Evolutionary conservation across 2,888 invertebrate genomes (phyloP).

Genomic region (Endomychus coccineus): DNA sequence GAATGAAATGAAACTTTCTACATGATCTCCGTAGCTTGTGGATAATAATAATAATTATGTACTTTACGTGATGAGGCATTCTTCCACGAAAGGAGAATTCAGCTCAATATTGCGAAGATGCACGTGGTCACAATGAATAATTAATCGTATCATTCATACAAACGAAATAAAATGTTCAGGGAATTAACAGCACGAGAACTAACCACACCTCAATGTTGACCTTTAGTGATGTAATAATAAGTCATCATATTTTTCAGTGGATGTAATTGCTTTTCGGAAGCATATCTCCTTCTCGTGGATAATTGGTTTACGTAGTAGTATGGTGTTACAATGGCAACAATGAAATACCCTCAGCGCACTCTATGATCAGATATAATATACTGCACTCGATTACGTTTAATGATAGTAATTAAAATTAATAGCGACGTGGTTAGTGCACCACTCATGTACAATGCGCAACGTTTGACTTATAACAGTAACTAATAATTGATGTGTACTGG

Average conservation of each 20-base stretch:
- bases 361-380: conserved; percentile 23
- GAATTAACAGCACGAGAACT: conserved; percentile 4
- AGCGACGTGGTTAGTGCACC: conserved; percentile 17
- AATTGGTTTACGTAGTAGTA: conserved; percentile 7
- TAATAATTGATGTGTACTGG: no score
- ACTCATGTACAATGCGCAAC: no score
- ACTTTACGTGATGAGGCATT: no score
- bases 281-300: conserved; percentile 10
- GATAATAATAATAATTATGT: no score
- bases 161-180: no score
- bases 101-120: no score
- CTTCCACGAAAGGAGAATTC: no score
- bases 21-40: no score
- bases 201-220: conserved; percentile 14
- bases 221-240: conserved; percentile 17
- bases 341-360: conserved; percentile 1
- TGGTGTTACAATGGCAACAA: conserved; percentile 1
- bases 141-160: no score
- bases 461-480: conserved; percentile 7
- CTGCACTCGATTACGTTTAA: conserved; percentile 22
- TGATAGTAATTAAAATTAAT: conserved; percentile 25
- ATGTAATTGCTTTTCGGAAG: conserved; percentile 17
- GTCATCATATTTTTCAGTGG: conserved; percentile 15
- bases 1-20: no score
- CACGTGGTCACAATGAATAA: no score